Conservation (phyloP, 2,888 invertebrate species). For the Spodoptera littoralis region DNA sequence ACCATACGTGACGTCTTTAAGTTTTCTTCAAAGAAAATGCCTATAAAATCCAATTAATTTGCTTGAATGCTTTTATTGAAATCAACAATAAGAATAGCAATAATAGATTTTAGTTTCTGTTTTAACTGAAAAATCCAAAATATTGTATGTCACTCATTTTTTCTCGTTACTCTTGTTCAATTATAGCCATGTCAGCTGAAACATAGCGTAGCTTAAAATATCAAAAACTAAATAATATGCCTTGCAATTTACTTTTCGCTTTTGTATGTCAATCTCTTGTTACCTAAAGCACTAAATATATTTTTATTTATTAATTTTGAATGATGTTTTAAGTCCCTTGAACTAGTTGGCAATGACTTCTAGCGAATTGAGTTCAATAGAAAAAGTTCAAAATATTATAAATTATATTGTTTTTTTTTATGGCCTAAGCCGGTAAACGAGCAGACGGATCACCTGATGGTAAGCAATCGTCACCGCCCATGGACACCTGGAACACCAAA, state of each 20-base stretch:
- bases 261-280: conserved; percentile 21
- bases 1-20: too few relatives aligned
- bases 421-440: too few relatives aligned
- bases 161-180: conserved; percentile 21
- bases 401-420: too few relatives aligned
- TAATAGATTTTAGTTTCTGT: too few relatives aligned
- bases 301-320: conserved; percentile 10
- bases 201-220: conserved; percentile 16
- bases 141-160: conserved; percentile 9
- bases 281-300: conserved; percentile 8
- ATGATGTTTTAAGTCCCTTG: not conserved
- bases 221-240: conserved; percentile 15
- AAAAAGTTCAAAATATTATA: not conserved
- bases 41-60: too few relatives aligned
- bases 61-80: too few relatives aligned
- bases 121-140: too few relatives aligned
- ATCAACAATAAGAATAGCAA: too few relatives aligned
- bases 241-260: conserved; percentile 31
- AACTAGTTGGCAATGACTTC: conserved; percentile 2
- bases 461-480: too few relatives aligned
- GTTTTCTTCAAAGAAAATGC: too few relatives aligned
- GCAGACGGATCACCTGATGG: too few relatives aligned
- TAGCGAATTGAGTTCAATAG: not conserved
- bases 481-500: too few relatives aligned
- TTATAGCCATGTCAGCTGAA: conserved; percentile 20